Evolutionary conservation across 2,797 vertebrate species (phyloP), one percentile per base, ranked within the genome.

Genomic region (Gadopsis bispinosus): DNA sequence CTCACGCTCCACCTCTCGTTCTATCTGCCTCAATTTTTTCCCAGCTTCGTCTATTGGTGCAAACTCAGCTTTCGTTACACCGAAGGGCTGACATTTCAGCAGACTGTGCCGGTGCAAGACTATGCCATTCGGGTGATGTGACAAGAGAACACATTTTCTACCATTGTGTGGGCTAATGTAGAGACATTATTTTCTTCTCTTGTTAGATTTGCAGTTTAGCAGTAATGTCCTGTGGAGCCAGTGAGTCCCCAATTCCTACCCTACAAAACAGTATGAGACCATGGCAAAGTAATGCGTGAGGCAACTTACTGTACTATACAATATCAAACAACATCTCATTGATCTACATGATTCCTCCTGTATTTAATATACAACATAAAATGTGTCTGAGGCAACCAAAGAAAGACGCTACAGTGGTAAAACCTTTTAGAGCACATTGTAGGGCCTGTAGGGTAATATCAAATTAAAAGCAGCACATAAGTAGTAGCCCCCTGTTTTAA

Each of bases 51-150:
- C 64, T 83, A 12, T 67, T 76, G 1, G 0, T 63, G 78, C 76
- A 48, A 72, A 75, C 58, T 74, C 69, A 86, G 78, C 74, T 82
- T 83, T 87, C 22, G 65, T 72, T 66, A 74, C 73, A 80, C n/a
- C 19, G 50, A 71, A 56, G 56, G 56, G 51, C 37, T 86, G 83
- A 74, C 68, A 83, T 86, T 88, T 85, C 47, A 43, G 60, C 19
- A 29, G 75, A 74, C 74, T 48, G 43, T 9, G 41, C 41, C 51
- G 56, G 77, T 83, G 77, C 80, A 55, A 65, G 62, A 65, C 39
- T 45, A 62, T 58, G 50, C 72, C 81, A 50, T 77, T 26, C 59
- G 59, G 83, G 77, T 74, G 68, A 83, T 80, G 68, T 81, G 83
- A 87, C 68, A 71, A 81, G 67, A 75, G 54, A 83, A 68, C 59